Evolutionary conservation across 2,888 invertebrate species (phyloP).

Genomic region (Microctonus aethiopoides): DNA sequence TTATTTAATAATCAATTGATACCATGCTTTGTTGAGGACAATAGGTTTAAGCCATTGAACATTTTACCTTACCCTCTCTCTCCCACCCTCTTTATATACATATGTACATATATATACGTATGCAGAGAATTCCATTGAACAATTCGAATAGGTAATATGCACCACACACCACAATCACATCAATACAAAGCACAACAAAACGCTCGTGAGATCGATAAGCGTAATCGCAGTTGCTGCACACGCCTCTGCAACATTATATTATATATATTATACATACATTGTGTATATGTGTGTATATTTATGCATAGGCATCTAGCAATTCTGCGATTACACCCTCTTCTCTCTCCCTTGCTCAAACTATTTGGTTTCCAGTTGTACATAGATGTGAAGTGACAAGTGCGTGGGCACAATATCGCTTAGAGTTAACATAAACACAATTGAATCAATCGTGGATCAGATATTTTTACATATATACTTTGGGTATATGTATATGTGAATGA

Average conservation of each 20-base stretch:
- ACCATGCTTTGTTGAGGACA: neutral
- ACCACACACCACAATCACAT: neutral
- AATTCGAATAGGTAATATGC: neutral
- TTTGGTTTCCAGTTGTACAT: constrained; percentile 28
- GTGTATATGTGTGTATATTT: neutral
- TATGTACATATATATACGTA: neutral
- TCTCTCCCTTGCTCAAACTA: constrained; percentile 8
- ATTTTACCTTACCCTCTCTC: neutral
- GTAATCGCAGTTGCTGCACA: constrained; percentile 21
- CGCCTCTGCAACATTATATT: neutral
- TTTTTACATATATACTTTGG: constrained; percentile 30
- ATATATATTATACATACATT: too few relatives aligned
- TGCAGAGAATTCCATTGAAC: neutral
- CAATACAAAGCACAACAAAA: constrained; percentile 17
- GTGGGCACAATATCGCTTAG: constrained; percentile 37
- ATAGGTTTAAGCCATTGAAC: neutral
- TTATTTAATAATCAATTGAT: neutral
- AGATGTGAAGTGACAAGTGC: constrained; percentile 29
- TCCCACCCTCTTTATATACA: neutral
- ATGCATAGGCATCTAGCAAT: constrained; percentile 23
- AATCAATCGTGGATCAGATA: constrained; percentile 40
- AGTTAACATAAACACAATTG: constrained; percentile 27
- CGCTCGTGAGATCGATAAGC: constrained; percentile 24
- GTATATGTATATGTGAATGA: too few relatives aligned
- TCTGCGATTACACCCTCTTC: constrained; percentile 21